phyloP scores from a whole-genome alignment of 2,888 invertebrate genomes.

The Escarpia spicata region DNA sequence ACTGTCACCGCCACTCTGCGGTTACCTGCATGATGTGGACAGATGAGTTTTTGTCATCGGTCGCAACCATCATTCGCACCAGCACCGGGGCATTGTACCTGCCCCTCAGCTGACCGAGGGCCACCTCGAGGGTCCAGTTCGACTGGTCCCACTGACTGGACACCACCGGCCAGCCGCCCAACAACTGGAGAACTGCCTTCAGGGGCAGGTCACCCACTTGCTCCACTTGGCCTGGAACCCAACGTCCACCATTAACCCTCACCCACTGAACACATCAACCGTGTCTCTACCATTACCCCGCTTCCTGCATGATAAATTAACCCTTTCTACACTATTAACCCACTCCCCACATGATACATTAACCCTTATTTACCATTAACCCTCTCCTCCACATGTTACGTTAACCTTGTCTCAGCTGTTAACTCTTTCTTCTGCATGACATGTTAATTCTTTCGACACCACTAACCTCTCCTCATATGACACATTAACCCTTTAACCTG shows the following conservation, averaged over 20 bases:
- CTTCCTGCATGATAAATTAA: too few species aligned
- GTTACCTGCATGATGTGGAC: conserved; percentile 57
- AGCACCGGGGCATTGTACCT: conserved; percentile 78
- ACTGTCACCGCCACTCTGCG: not conserved
- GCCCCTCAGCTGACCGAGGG: conserved; percentile 49
- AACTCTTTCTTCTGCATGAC: too few species aligned
- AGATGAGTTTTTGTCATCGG: conserved; percentile 61
- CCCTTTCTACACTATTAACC: too few species aligned
- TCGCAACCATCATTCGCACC: conserved; percentile 62
- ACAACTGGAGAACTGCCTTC: conserved; percentile 71
- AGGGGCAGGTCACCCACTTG: conserved; percentile 77
- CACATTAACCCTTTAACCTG: too few species aligned
- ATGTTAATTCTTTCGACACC: too few species aligned
- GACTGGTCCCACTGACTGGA: conserved; percentile 44
- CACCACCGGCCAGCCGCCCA: conserved; percentile 90
- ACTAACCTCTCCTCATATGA: too few species aligned
- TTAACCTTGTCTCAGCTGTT: not conserved
- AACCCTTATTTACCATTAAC: not conserved
- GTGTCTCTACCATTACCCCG: too few species aligned
- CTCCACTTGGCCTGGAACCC: conserved; percentile 75
- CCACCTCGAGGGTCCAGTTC: conserved; percentile 60
- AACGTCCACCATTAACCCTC: not conserved
- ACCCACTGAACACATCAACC: too few species aligned
- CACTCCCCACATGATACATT: too few species aligned
- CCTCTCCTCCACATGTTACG: not conserved